Base-by-base conservation (phyloP, 2,113 vertebrate genomes). In the Zosterops lateralis region DNA sequence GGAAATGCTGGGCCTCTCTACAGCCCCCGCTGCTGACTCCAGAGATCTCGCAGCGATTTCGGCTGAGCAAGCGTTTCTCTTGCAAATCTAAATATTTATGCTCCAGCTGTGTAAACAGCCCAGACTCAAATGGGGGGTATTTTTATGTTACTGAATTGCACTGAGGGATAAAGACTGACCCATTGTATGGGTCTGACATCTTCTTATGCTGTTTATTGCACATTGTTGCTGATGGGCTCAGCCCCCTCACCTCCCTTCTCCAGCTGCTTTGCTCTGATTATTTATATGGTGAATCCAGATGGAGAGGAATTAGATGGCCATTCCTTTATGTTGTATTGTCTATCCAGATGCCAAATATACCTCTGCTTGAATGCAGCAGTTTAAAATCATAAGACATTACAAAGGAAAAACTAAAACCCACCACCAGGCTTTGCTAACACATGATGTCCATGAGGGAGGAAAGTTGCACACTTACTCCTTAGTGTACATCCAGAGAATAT, bases 51-150 rank as follows among this genome's bases (percentile, higher is more conserved):
- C 74, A 80, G 32, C 4, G 1, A 20, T 94, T 95, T 93, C 5
- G 1, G 91, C 94, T 95, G 90, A 96, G 87, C 79, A 64, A 94
- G 95, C 90, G 0, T 75, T 96, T 95, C 90, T 75, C 82, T 53
- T 44, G 61, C 79, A 90, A 74, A 90, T 67, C 75, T 92, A 93
- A 96, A 96, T 95, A 95, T 95, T 97, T 96, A 74, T 94, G 85
- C 72, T 96, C 60, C 93, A 94, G 87, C 91, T 95, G 91, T 90
- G 76, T 84, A 95, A 94, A 95, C 83, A 91, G 87, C 45, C 90
- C 54, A 56, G 58, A 67, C 68, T 60, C 44, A 0, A 62, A 84
- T 24, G 3, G 40, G 51, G 45, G 4, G 25, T 90, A 77, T 80
- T 91, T 87, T 71, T 87, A 85, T 4, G 0, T 21, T 66, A 78